phyloP scores from a whole-genome alignment of 2,888 invertebrate genomes.

The Drepana falcataria region DNA sequence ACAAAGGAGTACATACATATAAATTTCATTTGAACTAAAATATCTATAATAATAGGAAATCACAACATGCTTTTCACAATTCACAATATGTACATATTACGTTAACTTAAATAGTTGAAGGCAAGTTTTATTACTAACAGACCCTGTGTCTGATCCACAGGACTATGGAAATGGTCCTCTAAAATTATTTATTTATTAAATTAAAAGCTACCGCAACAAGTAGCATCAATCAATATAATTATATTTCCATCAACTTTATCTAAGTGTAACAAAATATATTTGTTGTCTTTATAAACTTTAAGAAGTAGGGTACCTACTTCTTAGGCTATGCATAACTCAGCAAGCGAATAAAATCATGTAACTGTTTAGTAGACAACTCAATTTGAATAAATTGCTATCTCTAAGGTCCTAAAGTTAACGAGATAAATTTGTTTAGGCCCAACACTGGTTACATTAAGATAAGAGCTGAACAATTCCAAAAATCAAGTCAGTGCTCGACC shows the following conservation, averaged over 20 bases:
- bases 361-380: background rate
- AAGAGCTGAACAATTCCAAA: constrained; percentile 5
- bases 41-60: too few species aligned
- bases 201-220: too few species aligned
- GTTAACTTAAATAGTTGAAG: too few species aligned
- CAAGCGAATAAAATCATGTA: constrained; percentile 12
- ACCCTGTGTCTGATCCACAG: too few species aligned
- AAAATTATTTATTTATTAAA: too few species aligned
- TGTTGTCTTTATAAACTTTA: background rate
- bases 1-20: too few species aligned
- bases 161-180: too few species aligned
- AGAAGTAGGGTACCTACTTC: too few species aligned
- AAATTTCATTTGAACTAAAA: too few species aligned
- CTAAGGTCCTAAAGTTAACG: constrained; percentile 5
- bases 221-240: background rate
- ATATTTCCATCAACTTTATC: background rate
- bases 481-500: background rate
- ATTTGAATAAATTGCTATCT: constrained; percentile 8
- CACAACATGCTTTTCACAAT: too few species aligned
- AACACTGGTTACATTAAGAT: constrained; percentile 7
- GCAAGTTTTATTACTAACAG: too few species aligned
- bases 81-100: too few species aligned
- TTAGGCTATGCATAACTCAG: background rate
- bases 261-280: background rate
- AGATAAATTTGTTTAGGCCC: constrained; percentile 6